Evolutionary conservation across 2,797 vertebrate genomes (phyloP).

Genomic region (Stomatorhinus walkeri): DNA sequence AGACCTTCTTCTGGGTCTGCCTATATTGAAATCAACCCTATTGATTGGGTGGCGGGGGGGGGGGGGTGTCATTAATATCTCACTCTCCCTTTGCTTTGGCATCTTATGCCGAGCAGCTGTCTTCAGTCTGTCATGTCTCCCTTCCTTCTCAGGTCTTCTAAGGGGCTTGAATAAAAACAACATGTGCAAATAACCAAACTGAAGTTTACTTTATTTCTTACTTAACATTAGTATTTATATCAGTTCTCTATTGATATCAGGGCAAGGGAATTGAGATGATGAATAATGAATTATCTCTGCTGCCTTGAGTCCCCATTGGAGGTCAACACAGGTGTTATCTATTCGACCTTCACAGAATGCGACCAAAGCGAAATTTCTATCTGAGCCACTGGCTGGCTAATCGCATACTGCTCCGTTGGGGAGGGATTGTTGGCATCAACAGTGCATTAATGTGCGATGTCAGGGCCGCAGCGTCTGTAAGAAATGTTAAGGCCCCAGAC

Average conservation of each 20-base stretch:
- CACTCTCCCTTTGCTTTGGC: background rate
- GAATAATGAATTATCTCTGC: constrained; percentile 27
- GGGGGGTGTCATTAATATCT: background rate
- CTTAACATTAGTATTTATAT: background rate
- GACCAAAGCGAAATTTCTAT: constrained; percentile 34
- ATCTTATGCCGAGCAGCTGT: background rate
- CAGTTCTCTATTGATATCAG: background rate
- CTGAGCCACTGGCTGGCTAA: constrained; percentile 28
- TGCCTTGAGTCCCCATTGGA: constrained; percentile 30
- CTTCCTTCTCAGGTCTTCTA: background rate
- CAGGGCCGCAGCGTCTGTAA: constrained; percentile 32
- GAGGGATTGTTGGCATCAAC: constrained; percentile 29
- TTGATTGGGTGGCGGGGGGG: background rate
- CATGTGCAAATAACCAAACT: background rate
- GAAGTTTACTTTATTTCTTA: background rate
- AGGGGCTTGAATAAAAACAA: background rate
- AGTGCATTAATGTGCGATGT: constrained; percentile 39
- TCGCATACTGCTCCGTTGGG: constrained; percentile 32
- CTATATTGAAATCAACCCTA: background rate
- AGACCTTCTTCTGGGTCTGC: background rate
- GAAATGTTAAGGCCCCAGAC: constrained; percentile 33
- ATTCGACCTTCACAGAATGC: constrained; percentile 29
- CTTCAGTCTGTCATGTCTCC: background rate
- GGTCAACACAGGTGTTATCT: constrained; percentile 30
- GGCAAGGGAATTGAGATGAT: constrained; percentile 31